Conservation (phyloP, 2,113 vertebrate species). For the Chlamydotis undulata region DNA sequence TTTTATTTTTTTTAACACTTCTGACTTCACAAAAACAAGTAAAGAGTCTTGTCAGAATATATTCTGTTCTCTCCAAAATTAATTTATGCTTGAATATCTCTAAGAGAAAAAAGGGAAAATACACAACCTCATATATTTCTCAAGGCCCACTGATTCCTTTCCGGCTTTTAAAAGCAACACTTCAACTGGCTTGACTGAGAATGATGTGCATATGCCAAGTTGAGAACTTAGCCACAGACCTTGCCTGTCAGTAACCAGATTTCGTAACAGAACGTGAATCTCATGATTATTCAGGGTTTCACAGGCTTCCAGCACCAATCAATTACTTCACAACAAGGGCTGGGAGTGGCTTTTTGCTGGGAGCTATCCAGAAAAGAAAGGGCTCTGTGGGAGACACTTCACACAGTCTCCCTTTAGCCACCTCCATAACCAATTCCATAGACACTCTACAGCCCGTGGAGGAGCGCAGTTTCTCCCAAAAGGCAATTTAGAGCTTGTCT, state of each 20-base stretch:
- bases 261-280: neutral
- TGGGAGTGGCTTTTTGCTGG: neutral
- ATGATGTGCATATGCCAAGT: rapidly evolving
- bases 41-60: constrained; percentile 52
- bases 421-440: neutral
- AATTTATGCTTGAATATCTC: constrained; percentile 54
- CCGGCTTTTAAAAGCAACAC: constrained; percentile 39
- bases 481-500: neutral
- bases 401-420: neutral
- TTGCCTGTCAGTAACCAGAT: neutral
- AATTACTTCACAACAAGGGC: neutral
- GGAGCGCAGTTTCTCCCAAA: neutral
- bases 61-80: constrained; percentile 59
- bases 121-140: neutral
- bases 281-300: neutral
- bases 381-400: neutral
- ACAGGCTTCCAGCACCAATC: neutral
- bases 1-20: constrained; percentile 59
- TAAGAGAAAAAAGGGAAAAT: constrained; percentile 56
- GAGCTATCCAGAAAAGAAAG: neutral
- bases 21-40: constrained; percentile 70
- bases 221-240: neutral
- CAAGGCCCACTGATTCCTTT: constrained; percentile 31
- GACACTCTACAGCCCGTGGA: rapidly evolving
- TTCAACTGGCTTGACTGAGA: neutral